Evolutionary conservation across 1,140 invertebrate species (phyloP).

Genomic region (Lasioglossum baleicum): DNA sequence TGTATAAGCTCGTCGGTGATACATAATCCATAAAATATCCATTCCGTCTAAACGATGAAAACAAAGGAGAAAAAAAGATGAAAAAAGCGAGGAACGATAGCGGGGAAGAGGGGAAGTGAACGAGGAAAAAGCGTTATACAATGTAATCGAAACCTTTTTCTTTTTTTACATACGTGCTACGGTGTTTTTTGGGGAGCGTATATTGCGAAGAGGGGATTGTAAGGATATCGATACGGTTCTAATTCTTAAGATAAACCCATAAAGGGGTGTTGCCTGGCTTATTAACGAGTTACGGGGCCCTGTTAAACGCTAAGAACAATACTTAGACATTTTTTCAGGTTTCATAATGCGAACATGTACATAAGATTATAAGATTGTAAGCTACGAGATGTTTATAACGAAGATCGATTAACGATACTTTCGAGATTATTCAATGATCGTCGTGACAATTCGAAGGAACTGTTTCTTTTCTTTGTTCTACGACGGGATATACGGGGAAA

Average conservation of each 20-base stretch:
- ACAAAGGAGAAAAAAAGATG: constrained; percentile 29
- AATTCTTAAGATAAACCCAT: constrained; percentile 34
- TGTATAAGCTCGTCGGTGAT: constrained; percentile 45
- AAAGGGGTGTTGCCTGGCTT: constrained; percentile 1
- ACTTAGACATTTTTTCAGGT: constrained; percentile 44
- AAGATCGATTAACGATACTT: constrained; percentile 38
- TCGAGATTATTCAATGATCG: constrained; percentile 35
- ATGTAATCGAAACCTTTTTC: constrained; percentile 33
- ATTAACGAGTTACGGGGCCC: background rate
- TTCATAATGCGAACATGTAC: constrained; percentile 57
- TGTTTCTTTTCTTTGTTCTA: constrained; percentile 10
- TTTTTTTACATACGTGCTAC: constrained; percentile 13
- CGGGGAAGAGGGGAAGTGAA: constrained; percentile 16
- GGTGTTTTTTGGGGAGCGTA: background rate
- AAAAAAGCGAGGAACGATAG: constrained; percentile 25
- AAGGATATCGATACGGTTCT: constrained; percentile 40
- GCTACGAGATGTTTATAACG: constrained; percentile 38
- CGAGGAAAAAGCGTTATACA: constrained; percentile 45
- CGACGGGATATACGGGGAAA: background rate
- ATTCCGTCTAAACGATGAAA: constrained; percentile 59
- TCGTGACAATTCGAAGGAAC: constrained; percentile 17
- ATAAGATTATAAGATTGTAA: constrained; percentile 60
- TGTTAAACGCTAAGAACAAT: constrained; percentile 52
- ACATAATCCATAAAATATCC: constrained; percentile 54
- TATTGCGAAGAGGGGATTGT: constrained; percentile 7